phyloP scores from a whole-genome alignment of 2,888 invertebrate genomes.

The Drosophila neonasuta region DNA sequence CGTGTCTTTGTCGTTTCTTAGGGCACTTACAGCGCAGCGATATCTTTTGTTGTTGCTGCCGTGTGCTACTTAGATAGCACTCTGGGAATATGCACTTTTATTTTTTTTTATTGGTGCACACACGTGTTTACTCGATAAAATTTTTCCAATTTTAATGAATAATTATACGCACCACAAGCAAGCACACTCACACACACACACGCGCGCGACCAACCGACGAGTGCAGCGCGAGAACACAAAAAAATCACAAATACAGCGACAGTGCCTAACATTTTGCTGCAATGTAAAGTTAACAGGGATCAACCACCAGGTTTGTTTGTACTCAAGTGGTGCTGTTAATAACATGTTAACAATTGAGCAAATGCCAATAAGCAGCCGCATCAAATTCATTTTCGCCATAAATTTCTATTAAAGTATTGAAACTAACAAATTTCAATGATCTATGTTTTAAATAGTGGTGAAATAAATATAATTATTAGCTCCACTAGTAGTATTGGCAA shows the following conservation, averaged over 20 bases:
- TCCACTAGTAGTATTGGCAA: background rate
- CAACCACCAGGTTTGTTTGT: slow-evolving; percentile 37
- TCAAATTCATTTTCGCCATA: background rate
- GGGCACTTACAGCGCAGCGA: slow-evolving; percentile 37
- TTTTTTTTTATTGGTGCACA: slow-evolving; percentile 24
- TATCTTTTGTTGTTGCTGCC: slow-evolving; percentile 37
- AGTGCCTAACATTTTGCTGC: slow-evolving; percentile 22
- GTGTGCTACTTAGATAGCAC: slow-evolving; percentile 11
- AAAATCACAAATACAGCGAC: slow-evolving; percentile 33
- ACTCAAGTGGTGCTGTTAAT: slow-evolving; percentile 41
- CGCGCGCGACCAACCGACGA: slow-evolving; percentile 57
- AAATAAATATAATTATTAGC: slow-evolving; percentile 4
- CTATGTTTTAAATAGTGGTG: background rate
- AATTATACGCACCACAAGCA: slow-evolving; percentile 56
- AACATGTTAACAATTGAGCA: background rate
- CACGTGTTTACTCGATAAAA: slow-evolving; percentile 42
- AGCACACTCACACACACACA: slow-evolving; percentile 35
- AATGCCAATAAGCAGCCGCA: background rate
- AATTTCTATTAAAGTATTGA: background rate
- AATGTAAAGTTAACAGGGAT: slow-evolving; percentile 19
- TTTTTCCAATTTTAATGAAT: slow-evolving; percentile 46
- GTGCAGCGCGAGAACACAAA: slow-evolving; percentile 65
- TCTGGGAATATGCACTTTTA: slow-evolving; percentile 34
- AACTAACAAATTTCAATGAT: background rate
- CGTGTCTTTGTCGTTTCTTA: slow-evolving; percentile 51